phyloP scores from a whole-genome alignment of 2,113 vertebrate genomes.

The Anhinga anhinga region DNA sequence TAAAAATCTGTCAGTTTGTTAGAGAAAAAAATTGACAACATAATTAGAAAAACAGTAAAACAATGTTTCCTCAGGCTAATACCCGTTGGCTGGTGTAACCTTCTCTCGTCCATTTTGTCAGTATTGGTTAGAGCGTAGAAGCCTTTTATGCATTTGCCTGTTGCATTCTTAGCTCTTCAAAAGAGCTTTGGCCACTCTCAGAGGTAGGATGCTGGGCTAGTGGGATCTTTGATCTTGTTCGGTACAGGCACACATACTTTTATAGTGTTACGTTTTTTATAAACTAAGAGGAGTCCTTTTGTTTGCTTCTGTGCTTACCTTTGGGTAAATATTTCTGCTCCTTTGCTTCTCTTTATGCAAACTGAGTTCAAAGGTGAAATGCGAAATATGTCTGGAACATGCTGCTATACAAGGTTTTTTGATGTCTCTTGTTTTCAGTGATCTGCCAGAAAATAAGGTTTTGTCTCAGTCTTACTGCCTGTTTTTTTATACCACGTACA shows the following conservation, averaged over 20 bases:
- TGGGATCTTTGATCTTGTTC: not conserved
- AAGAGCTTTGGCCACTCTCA: not conserved
- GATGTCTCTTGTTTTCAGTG: not conserved
- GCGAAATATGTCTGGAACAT: not conserved
- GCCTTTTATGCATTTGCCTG: slow-evolving; percentile 3
- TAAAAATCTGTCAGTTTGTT: slow-evolving; percentile 9
- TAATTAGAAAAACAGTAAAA: slow-evolving; percentile 33
- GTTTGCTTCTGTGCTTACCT: not conserved
- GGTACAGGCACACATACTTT: not conserved
- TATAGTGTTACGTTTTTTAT: not conserved
- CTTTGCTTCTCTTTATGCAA: not conserved
- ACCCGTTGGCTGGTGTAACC: not conserved
- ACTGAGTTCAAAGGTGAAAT: not conserved
- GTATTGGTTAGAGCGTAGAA: not conserved
- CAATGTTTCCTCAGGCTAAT: slow-evolving; percentile 40
- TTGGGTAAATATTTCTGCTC: not conserved
- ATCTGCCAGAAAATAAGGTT: not conserved
- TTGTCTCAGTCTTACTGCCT: not conserved
- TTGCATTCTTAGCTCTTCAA: not conserved
- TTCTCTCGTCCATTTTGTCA: slow-evolving; percentile 31
- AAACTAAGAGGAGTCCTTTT: not conserved
- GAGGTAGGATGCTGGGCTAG: not conserved
- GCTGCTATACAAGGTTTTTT: not conserved
- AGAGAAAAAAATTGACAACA: not conserved
- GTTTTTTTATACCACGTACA: not conserved